Conservation (phyloP, 1,140 invertebrate genomes). For the Calosoma granatense region DNA sequence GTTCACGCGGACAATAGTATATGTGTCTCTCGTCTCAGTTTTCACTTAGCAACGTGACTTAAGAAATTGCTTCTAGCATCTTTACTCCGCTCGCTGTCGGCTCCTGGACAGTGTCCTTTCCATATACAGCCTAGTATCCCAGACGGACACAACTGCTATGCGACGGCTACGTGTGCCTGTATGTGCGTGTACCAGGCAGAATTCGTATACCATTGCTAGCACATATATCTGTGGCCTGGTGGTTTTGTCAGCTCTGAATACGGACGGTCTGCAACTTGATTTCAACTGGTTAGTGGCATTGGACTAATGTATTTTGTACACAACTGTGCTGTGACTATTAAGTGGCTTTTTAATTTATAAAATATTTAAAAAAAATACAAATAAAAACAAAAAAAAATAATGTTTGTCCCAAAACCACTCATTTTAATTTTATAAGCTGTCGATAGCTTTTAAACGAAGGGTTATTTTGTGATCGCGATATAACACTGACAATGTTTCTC, state of each 20-base stretch:
- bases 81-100: neutral
- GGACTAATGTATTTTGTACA: slow-evolving; percentile 30
- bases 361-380: slow-evolving; percentile 30
- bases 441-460: slow-evolving; percentile 21
- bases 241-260: neutral
- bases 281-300: slow-evolving; percentile 18
- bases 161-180: too few species aligned
- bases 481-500: too few species aligned
- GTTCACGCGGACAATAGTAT: too few species aligned
- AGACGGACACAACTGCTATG: too few species aligned
- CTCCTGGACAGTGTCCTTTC: neutral
- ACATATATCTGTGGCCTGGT: too few species aligned
- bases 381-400: slow-evolving; percentile 25
- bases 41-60: neutral
- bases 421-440: slow-evolving; percentile 20
- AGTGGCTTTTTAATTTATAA: slow-evolving; percentile 39
- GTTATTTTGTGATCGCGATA: neutral
- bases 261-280: neutral
- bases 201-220: too few species aligned
- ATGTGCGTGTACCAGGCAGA: too few species aligned
- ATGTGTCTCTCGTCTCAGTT: too few species aligned
- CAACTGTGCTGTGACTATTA: slow-evolving; percentile 38
- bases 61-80: neutral
- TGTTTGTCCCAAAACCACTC: slow-evolving; percentile 25
- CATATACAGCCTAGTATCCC: too few species aligned